Percentiles rank a stretch among this genome's conserved stretches.
Conservation (phyloP, 1,140 invertebrate genomes). For the Calliphora vicina region DNA sequence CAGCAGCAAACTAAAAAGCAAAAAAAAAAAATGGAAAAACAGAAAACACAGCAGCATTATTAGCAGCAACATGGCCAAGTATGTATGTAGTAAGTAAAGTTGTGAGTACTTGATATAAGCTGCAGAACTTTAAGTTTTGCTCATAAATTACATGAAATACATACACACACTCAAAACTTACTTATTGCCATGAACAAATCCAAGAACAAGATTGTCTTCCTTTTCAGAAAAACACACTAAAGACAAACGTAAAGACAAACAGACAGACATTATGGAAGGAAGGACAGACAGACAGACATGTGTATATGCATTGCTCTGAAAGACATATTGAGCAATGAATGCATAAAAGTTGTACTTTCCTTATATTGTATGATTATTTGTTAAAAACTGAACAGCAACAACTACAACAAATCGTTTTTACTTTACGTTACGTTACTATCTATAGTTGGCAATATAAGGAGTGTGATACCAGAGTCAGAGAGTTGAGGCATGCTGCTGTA, state of each 20-base stretch:
- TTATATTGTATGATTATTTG: slow-evolving; percentile 25
- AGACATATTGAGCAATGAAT: slow-evolving; percentile 15
- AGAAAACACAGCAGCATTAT: not conserved
- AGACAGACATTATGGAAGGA: not conserved
- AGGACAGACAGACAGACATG: not conserved
- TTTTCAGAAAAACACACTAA: not conserved
- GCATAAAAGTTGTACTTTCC: slow-evolving; percentile 9
- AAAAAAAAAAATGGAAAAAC: not conserved
- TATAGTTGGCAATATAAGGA: not conserved
- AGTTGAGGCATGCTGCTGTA: not conserved
- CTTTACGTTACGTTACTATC: not conserved
- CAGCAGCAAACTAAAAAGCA: not conserved
- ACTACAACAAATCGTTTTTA: slow-evolving; percentile 19
- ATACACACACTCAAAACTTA: not conserved
- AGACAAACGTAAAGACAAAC: not conserved
- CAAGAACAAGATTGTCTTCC: slow-evolving; percentile 4
- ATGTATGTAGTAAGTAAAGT: not conserved
- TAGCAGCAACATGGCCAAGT: not conserved
- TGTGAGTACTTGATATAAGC: slow-evolving; percentile 21
- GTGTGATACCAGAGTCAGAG: not conserved
- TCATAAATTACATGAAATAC: slow-evolving; percentile 33
- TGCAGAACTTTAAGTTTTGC: slow-evolving; percentile 5
- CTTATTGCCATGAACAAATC: not conserved
- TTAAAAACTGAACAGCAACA: slow-evolving; percentile 20
- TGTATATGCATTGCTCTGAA: no score